Evolutionary conservation across 2,797 vertebrate species (phyloP).

Genomic region (Pipistrellus nathusii): DNA sequence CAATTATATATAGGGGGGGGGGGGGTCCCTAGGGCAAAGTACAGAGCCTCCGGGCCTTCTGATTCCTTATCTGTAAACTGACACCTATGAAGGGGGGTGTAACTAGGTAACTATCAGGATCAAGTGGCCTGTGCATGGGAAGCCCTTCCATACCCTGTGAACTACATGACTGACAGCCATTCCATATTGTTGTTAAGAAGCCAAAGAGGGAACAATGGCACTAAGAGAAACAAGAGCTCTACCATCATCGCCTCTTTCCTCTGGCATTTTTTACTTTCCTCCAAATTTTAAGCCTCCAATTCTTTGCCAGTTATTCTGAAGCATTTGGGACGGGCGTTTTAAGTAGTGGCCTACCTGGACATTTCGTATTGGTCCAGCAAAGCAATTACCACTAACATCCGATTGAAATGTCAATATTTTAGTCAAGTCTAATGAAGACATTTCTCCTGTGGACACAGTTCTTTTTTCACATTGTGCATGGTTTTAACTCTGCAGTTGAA

Average conservation of each 20-base stretch:
- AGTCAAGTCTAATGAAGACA: conserved; percentile 41
- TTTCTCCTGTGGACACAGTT: background rate
- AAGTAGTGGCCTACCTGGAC: background rate
- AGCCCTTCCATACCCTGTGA: background rate
- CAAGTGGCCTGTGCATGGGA: background rate
- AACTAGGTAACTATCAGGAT: background rate
- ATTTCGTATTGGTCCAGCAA: background rate
- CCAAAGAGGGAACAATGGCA: background rate
- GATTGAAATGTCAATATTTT: conserved; percentile 17
- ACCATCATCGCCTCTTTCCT: background rate
- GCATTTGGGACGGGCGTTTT: background rate
- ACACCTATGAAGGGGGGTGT: background rate
- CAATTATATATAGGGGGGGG: too few relatives aligned
- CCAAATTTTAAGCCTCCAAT: background rate
- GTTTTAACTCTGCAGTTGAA: background rate
- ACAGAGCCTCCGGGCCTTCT: background rate
- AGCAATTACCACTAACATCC: conserved; percentile 24
- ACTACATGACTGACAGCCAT: background rate
- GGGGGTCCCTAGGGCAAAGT: background rate
- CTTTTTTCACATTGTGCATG: conserved; percentile 7
- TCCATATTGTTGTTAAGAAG: background rate
- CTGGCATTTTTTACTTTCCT: background rate
- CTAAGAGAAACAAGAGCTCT: background rate
- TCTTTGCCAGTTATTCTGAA: conserved; percentile 21
- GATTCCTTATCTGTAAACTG: background rate